Conservation (phyloP, 2,797 vertebrate genomes). For the Bradypodion ventrale region DNA sequence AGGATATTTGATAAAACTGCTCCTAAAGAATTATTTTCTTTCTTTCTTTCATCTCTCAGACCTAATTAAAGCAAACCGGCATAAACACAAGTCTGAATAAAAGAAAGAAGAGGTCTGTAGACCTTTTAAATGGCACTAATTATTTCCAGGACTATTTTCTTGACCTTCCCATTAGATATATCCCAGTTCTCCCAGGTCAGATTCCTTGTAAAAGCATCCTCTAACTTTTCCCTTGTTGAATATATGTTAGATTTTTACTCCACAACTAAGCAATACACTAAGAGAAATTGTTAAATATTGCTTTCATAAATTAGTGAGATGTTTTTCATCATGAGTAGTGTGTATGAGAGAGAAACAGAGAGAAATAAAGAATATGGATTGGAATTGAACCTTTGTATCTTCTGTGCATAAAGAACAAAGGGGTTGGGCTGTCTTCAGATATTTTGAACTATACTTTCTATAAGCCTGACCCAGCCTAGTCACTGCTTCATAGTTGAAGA, state of each 20-base stretch:
- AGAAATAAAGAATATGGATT: background rate
- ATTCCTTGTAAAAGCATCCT: background rate
- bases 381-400: too few species aligned
- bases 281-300: background rate
- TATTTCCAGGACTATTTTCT: constrained; percentile 28
- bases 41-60: background rate
- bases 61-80: constrained; percentile 30
- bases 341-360: background rate
- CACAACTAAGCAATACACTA: background rate
- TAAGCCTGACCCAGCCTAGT: too few species aligned
- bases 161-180: constrained; percentile 21
- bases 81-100: constrained; percentile 26
- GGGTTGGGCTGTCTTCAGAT: too few species aligned
- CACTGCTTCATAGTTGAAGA: background rate
- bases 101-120: constrained; percentile 6
- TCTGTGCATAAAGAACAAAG: too few species aligned
- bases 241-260: rapidly evolving
- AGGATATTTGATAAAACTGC: constrained; percentile 47
- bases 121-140: constrained; percentile 12
- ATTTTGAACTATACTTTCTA: too few species aligned
- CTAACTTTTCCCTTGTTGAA: constrained; percentile 4
- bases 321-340: background rate
- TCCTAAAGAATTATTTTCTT: constrained; percentile 1
- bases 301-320: too few species aligned
- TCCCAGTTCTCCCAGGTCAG: background rate